phyloP scores from a whole-genome alignment of 2,797 vertebrate species.

The Notolabrus celidotus region DNA sequence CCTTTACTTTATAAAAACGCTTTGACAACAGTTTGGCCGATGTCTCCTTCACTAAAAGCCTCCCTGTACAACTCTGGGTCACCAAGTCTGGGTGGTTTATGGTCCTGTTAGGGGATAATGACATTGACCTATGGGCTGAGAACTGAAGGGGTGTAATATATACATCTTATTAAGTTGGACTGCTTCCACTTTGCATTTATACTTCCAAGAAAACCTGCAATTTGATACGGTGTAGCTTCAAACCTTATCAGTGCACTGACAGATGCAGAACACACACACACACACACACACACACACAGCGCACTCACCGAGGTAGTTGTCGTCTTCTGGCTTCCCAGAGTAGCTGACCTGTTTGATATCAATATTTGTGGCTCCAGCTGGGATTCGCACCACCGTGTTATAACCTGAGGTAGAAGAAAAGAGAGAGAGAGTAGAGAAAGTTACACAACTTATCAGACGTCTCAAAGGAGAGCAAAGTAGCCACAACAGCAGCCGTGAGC shows the following conservation, averaged over 20 bases:
- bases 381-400: conserved; percentile 93
- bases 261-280: conserved; percentile 6
- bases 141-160: conserved; percentile 39
- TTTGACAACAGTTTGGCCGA: conserved; percentile 55
- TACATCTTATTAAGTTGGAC: conserved; percentile 37
- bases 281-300: conserved; percentile 8
- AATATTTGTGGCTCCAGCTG: conserved; percentile 95
- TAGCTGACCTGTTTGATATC: conserved; percentile 96
- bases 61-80: conserved; percentile 48
- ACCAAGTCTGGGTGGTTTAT: conserved; percentile 44
- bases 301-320: conserved; percentile 96
- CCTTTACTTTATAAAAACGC: conserved; percentile 51
- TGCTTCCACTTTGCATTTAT: conserved; percentile 44
- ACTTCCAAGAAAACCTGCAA: conserved; percentile 47
- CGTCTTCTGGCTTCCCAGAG: conserved; percentile 95
- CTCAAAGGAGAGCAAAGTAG: conserved; percentile 14
- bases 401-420: conserved; percentile 85
- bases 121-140: conserved; percentile 55
- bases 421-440: not conserved
- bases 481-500: conserved; percentile 26
- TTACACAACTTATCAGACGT: not conserved
- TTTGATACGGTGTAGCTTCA: conserved; percentile 32
- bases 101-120: conserved; percentile 46
- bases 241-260: conserved; percentile 21
- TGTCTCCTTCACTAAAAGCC: conserved; percentile 32